Base-by-base conservation (phyloP, 2,113 vertebrate genomes). In the Penelope pileata region DNA sequence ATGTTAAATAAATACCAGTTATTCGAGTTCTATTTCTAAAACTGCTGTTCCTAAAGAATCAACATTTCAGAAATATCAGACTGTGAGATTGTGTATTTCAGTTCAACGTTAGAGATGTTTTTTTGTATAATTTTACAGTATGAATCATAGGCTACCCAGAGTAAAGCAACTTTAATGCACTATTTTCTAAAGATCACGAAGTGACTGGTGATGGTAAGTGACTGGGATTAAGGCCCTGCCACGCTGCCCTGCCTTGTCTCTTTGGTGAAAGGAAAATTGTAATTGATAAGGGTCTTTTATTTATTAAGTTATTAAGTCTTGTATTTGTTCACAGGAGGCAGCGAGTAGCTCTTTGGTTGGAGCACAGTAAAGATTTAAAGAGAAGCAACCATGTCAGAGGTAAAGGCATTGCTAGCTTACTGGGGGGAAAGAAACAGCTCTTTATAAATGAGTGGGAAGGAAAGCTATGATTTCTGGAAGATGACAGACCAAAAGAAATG, bases 1-100 rank as follows among this genome's bases (percentile, higher is more conserved):
- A 91, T 93, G 62, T 82, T 89, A 87, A 82, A 85, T 47, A 90
- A 94, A 94, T 96, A 87, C 45, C 69, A 84, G 73, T 89, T 91
- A 75, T 72, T 72, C 60, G 51, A 60, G 8, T 40, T 63, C 30
- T 73, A 7, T 30, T 85, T 89, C 51, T 91, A 75, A 85, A 89
- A 91, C 87, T 82, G 17, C 51, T 82, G 1, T 87, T 91, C 53
- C 48, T 79, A 56, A 60, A 96, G 66, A 84, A 68, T 70, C 47
- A 74, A 91, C 60, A 91, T 30, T 89, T 75, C 29, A 89, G 60
- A 91, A 81, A 78, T 91, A 92, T 72, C 86, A 92, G 22, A 78
- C 38, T 66, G 19, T 59, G 34, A 59, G 42, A 27, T 12, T 51
- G 5, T 47, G 16, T 54, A 21, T 81, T 91, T 84, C 47, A 67